Conservation (phyloP, 2,113 vertebrate genomes). For the Sylvia atricapilla region DNA sequence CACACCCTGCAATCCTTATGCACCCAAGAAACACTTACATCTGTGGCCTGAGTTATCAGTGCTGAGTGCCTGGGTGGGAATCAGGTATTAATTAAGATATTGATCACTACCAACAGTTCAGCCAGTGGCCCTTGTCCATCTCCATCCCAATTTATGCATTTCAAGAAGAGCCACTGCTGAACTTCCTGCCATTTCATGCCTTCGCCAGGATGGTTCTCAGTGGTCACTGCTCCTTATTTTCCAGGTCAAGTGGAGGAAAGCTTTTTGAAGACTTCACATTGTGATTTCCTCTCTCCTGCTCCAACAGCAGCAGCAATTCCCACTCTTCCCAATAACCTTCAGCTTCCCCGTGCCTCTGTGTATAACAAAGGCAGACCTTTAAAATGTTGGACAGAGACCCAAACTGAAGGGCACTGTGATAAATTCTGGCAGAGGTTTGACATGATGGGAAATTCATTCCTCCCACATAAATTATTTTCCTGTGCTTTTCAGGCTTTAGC, state of each 20-base stretch:
- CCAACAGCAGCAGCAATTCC: neutral
- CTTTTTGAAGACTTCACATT: neutral
- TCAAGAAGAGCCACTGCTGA: neutral
- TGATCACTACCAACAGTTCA: neutral
- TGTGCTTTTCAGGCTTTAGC: conserved; percentile 49
- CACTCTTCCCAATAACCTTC: conserved; percentile 34
- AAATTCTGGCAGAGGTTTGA: conserved; percentile 47
- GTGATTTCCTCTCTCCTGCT: neutral
- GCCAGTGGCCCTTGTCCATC: neutral
- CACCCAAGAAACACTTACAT: neutral
- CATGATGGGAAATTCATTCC: conserved; percentile 53
- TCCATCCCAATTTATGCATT: neutral
- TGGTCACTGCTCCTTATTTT: neutral
- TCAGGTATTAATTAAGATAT: neutral
- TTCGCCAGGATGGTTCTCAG: neutral
- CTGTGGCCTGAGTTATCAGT: neutral
- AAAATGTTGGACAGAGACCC: conserved; percentile 46
- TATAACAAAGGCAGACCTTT: conserved; percentile 57
- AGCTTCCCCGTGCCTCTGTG: neutral
- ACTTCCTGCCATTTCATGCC: neutral
- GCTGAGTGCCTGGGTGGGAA: neutral
- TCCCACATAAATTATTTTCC: conserved; percentile 56
- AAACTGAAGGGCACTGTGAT: conserved; percentile 39
- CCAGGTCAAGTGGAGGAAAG: neutral
- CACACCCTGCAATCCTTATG: neutral